phyloP scores from a whole-genome alignment of 2,113 vertebrate genomes.

The Silurus glanis region DNA sequence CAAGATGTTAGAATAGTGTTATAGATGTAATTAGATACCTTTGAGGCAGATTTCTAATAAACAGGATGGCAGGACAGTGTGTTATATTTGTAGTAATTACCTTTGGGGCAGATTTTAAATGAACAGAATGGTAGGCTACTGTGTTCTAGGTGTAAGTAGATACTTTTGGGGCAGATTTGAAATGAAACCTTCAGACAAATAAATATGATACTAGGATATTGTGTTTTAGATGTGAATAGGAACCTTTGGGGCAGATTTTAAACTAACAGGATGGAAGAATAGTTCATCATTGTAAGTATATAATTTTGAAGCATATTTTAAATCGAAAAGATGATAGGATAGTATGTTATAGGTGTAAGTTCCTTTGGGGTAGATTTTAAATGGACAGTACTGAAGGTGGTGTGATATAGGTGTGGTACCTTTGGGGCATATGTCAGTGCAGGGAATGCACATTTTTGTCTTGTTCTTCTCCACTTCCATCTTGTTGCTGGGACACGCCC shows the following conservation, averaged over 20 bases:
- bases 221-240: background rate
- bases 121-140: background rate
- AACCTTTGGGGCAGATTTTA: background rate
- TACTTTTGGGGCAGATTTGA: background rate
- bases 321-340: background rate
- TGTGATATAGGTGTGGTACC: conserved; percentile 69
- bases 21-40: background rate
- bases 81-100: background rate
- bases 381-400: background rate
- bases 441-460: conserved; percentile 96
- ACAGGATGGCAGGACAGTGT: background rate
- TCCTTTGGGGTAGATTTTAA: background rate
- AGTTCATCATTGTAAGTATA: background rate
- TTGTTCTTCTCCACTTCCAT: conserved; percentile 98
- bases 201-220: background rate
- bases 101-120: background rate
- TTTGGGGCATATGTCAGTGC: conserved; percentile 98
- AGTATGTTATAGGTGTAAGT: background rate
- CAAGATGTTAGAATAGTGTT: no score
- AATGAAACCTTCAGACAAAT: background rate
- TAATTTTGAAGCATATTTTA: background rate
- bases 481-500: conserved; percentile 95
- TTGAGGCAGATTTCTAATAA: background rate
- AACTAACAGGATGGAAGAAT: background rate
- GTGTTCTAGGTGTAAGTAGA: background rate